Evolutionary conservation across 64 coral and sea anemone species (phyloP).

Genomic region (Dendronephthya gigantea): DNA sequence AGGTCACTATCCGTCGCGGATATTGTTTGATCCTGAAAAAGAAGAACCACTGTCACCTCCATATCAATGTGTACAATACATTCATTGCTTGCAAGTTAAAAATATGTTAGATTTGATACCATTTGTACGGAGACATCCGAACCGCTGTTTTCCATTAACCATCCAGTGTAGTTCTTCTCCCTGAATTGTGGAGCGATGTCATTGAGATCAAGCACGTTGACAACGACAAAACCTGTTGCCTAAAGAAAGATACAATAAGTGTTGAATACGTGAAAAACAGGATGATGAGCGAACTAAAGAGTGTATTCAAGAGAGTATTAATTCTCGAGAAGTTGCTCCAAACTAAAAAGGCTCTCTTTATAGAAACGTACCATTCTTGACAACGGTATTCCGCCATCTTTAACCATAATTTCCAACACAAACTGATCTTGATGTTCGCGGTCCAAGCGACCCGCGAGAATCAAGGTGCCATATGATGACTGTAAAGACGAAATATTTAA

Average conservation of each 20-base stretch:
- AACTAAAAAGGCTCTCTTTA: too few species aligned
- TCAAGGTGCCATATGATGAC: too few species aligned
- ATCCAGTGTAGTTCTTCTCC: conserved; percentile 48
- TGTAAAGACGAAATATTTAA: not conserved
- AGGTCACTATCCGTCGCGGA: conserved; percentile 53
- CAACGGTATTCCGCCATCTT: too few species aligned
- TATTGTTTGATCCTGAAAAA: conserved; percentile 31
- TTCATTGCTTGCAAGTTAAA: not conserved
- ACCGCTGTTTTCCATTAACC: conserved; percentile 58
- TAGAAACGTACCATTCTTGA: too few species aligned
- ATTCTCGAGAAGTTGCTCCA: too few species aligned
- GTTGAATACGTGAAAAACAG: too few species aligned
- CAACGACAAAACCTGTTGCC: conserved; percentile 52
- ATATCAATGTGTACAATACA: too few species aligned
- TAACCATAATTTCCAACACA: too few species aligned
- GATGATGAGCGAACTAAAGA: too few species aligned
- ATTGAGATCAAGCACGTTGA: conserved; percentile 74
- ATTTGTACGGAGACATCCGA: conserved; percentile 38
- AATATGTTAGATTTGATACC: conserved; percentile 21
- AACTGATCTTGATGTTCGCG: too few species aligned
- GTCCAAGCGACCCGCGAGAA: too few species aligned
- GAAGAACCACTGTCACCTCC: not conserved
- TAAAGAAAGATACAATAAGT: not conserved
- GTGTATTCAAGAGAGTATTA: too few species aligned
- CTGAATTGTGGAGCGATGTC: conserved; percentile 64